Conservation (phyloP, 2,113 vertebrate species). For the Psilopogon haemacephalus region DNA sequence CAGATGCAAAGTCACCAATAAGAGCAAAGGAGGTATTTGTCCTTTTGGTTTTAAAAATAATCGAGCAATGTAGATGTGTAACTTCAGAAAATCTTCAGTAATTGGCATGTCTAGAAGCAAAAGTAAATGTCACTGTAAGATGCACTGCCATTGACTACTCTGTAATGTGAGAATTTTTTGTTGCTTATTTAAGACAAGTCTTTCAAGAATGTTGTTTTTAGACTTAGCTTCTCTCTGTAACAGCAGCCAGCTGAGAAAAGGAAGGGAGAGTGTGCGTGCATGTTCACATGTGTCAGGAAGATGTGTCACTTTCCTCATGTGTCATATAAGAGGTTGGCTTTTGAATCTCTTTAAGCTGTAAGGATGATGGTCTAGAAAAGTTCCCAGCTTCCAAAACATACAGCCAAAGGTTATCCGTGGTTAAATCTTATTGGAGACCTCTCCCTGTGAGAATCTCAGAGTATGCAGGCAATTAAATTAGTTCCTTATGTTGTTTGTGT, state of each 20-base stretch:
- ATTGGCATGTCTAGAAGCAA: background rate
- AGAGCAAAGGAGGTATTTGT: constrained; percentile 82
- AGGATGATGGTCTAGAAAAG: background rate
- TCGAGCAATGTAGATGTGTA: background rate
- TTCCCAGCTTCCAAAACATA: background rate
- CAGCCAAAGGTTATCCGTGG: background rate
- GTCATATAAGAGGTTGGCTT: background rate
- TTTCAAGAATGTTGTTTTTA: background rate
- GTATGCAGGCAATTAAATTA: background rate
- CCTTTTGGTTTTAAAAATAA: constrained; percentile 31
- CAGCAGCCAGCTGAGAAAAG: background rate
- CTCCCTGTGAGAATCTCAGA: background rate
- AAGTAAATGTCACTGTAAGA: background rate
- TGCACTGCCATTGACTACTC: background rate
- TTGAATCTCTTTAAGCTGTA: background rate
- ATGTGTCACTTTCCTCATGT: background rate
- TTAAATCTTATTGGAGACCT: background rate
- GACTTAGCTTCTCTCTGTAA: background rate
- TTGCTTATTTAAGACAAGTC: background rate
- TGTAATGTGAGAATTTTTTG: background rate
- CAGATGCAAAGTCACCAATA: constrained; percentile 77
- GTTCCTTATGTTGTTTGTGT: background rate
- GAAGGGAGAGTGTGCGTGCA: accelerated
- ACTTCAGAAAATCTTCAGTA: background rate
- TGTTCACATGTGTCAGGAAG: background rate